Conservation (phyloP, 2,797 vertebrate genomes). For the Halcyon smyrnensis region DNA sequence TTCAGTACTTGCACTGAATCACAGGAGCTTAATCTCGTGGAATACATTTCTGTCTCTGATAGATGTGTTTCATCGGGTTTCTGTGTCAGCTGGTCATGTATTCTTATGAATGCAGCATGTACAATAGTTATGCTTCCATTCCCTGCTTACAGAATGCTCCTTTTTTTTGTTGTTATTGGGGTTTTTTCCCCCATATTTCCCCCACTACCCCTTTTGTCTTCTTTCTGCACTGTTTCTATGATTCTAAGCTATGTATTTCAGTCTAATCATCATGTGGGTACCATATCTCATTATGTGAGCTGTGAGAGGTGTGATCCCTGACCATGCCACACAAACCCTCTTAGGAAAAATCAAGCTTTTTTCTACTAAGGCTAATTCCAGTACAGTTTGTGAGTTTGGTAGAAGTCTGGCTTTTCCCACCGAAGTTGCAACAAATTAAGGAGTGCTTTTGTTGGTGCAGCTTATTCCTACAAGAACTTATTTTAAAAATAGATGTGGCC, state of each 20-base stretch:
- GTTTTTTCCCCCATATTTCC: neutral
- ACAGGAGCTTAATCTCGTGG: too few relatives aligned
- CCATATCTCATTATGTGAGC: neutral
- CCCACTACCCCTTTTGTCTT: too few relatives aligned
- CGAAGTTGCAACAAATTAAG: neutral
- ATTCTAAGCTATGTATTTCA: neutral
- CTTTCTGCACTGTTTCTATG: neutral
- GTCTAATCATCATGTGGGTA: neutral
- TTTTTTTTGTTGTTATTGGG: too few relatives aligned
- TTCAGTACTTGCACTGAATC: neutral
- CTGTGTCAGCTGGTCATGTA: too few relatives aligned
- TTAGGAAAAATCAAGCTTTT: neutral
- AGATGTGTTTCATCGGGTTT: too few relatives aligned
- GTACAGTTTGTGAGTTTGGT: neutral
- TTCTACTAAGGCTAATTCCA: neutral
- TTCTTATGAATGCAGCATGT: neutral
- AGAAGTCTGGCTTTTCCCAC: neutral
- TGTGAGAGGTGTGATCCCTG: neutral
- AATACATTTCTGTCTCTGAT: too few relatives aligned
- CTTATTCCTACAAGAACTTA: neutral
- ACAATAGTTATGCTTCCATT: neutral
- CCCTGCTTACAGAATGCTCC: neutral
- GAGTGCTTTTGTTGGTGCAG: neutral
- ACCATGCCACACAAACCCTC: neutral
- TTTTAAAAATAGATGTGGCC: neutral